Conservation (phyloP, 2,797 vertebrate genomes). For the Adrianichthys oophorus region DNA sequence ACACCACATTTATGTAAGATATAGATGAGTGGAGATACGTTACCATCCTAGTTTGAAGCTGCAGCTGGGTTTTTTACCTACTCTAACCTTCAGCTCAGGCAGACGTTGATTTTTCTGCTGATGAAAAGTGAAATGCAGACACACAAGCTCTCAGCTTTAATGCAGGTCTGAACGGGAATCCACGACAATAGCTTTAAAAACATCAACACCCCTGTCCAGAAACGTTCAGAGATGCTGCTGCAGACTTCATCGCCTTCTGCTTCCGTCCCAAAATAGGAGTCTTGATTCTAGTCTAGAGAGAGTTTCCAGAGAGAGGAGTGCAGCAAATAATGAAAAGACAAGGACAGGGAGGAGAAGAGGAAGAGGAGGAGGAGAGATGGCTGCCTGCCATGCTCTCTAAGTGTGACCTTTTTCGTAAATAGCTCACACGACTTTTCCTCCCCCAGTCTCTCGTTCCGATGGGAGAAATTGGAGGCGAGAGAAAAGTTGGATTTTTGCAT, state of each 20-base stretch:
- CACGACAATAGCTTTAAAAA: no score
- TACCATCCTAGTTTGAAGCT: no score
- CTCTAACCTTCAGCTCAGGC: no score
- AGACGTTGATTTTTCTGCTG: no score
- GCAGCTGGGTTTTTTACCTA: no score
- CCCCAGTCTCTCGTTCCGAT: conserved; percentile 28
- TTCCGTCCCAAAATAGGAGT: conserved; percentile 24
- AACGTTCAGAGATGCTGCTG: background rate
- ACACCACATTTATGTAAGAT: no score
- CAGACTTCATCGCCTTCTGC: background rate
- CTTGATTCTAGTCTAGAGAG: conserved; percentile 19
- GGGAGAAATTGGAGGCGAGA: conserved; percentile 52
- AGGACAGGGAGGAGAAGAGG: conserved; percentile 28
- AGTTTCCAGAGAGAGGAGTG: conserved; percentile 5
- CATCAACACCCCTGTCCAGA: no score
- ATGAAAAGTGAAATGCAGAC: no score
- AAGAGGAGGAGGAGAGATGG: conserved; percentile 67
- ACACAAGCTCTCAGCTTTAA: no score
- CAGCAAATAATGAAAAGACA: conserved; percentile 31
- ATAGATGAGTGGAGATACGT: no score
- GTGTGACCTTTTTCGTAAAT: conserved; percentile 85
- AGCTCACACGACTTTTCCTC: conserved; percentile 64
- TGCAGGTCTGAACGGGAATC: no score
- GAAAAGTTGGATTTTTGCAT: no score
- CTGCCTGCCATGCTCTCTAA: conserved; percentile 80